Percentiles rank a stretch among this genome's conserved stretches.
Evolutionary conservation across 1,140 invertebrate species (phyloP).

Genomic region (Lutraria rhynchaena): DNA sequence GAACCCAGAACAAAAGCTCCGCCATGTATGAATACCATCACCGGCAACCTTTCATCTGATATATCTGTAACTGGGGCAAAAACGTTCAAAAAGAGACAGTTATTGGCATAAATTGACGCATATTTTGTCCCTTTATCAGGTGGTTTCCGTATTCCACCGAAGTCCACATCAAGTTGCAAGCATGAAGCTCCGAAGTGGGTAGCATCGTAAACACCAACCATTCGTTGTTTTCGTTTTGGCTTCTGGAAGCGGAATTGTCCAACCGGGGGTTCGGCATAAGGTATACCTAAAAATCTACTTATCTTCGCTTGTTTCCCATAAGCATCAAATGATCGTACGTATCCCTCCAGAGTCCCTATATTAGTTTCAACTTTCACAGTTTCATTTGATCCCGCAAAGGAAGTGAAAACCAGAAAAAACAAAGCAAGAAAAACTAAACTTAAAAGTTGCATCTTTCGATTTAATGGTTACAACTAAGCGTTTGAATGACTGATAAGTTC

Average conservation of each 20-base stretch:
- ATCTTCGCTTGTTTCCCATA: neutral
- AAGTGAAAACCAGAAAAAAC: neutral
- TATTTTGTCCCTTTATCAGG: neutral
- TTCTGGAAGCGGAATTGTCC: constrained; percentile 23
- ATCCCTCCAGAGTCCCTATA: neutral
- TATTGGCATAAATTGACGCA: constrained; percentile 86
- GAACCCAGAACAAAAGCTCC: constrained; percentile 95
- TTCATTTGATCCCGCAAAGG: neutral
- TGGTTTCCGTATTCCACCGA: neutral
- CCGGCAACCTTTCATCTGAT: constrained; percentile 74
- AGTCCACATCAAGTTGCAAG: neutral
- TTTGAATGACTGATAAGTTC: no score
- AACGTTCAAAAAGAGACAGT: constrained; percentile 97
- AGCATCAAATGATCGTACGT: neutral
- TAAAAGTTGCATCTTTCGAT: no score
- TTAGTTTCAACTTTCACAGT: neutral
- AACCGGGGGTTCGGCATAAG: constrained; percentile 28
- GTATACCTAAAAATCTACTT: constrained; percentile 13
- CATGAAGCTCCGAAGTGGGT: neutral
- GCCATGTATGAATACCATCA: constrained; percentile 98
- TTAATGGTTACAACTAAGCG: no score
- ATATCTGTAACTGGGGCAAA: constrained; percentile 85
- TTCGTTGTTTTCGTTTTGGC: neutral
- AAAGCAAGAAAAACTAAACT: neutral
- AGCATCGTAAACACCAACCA: constrained; percentile 4